A percentile compares a stretch with the other conserved stretches of the same genome.
Evolutionary conservation across 2,797 vertebrate species (phyloP).

Genomic region (Dermochelys coriacea): DNA sequence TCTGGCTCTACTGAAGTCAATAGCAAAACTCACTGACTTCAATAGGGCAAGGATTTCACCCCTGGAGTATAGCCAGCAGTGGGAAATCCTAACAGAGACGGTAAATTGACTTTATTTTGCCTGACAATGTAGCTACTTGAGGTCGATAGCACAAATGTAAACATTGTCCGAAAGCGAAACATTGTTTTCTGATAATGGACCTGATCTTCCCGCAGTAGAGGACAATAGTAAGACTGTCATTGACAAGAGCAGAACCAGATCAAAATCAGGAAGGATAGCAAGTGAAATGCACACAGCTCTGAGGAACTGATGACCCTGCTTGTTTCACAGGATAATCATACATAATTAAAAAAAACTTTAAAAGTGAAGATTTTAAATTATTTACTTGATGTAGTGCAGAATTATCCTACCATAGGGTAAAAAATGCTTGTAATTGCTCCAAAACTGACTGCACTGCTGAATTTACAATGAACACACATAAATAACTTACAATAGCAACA

Average conservation of each 20-base stretch:
- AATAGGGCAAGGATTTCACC: background rate
- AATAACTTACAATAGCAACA: slow-evolving; percentile 68
- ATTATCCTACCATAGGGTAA: slow-evolving; percentile 43
- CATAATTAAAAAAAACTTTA: slow-evolving; percentile 53
- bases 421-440: slow-evolving; percentile 70
- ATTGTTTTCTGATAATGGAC: background rate
- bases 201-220: background rate
- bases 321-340: slow-evolving; percentile 36
- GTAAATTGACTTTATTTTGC: background rate
- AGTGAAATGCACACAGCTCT: slow-evolving; percentile 37
- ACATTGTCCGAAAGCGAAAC: background rate
- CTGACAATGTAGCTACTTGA: background rate
- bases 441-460: slow-evolving; percentile 55
- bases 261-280: background rate
- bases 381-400: slow-evolving; percentile 57
- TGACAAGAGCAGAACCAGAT: background rate
- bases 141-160: background rate
- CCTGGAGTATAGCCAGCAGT: background rate
- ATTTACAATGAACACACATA: slow-evolving; percentile 48
- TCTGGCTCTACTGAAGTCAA: background rate
- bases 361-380: slow-evolving; percentile 67
- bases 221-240: background rate
- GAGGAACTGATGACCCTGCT: slow-evolving; percentile 40
- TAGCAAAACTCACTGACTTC: background rate
- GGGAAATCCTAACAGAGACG: background rate